Evolutionary conservation across 2,113 vertebrate species (phyloP).

Genomic region (Dermatemys mawii): DNA sequence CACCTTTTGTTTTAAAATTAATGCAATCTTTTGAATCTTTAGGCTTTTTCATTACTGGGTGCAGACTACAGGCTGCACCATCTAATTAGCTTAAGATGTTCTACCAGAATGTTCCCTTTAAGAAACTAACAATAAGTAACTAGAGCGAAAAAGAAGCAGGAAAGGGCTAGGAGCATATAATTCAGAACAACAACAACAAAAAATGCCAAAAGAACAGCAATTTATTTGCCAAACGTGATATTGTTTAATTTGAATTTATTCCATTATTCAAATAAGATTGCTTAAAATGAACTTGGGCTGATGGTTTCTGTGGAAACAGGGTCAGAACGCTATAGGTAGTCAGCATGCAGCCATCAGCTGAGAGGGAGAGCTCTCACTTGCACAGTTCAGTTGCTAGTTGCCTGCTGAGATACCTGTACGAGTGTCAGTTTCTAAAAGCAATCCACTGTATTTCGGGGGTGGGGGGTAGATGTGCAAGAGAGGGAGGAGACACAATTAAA

Average conservation of each 20-base stretch:
- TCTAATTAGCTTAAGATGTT: conserved; percentile 19
- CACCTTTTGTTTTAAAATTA: neutral
- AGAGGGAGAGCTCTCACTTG: conserved; percentile 40
- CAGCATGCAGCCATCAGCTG: neutral
- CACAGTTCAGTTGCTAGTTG: conserved; percentile 21
- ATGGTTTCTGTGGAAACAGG: conserved; percentile 71
- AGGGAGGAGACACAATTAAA: neutral
- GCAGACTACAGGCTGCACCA: neutral
- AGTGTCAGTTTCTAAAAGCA: neutral
- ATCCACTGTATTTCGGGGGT: neutral
- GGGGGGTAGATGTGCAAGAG: neutral
- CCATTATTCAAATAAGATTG: conserved; percentile 58
- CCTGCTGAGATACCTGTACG: conserved; percentile 43
- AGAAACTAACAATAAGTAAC: neutral
- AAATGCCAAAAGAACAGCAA: neutral
- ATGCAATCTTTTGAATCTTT: neutral
- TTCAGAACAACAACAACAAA: neutral
- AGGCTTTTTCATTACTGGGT: neutral
- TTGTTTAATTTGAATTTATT: conserved; percentile 35
- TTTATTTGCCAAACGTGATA: conserved; percentile 35
- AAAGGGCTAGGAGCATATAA: neutral
- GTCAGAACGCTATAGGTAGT: conserved; percentile 55
- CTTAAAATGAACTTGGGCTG: conserved; percentile 30
- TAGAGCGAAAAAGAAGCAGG: neutral
- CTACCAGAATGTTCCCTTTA: neutral